Conservation (phyloP, 37 sponge, comb jelly and placozoan species). For the Petrosia ficiformis region DNA sequence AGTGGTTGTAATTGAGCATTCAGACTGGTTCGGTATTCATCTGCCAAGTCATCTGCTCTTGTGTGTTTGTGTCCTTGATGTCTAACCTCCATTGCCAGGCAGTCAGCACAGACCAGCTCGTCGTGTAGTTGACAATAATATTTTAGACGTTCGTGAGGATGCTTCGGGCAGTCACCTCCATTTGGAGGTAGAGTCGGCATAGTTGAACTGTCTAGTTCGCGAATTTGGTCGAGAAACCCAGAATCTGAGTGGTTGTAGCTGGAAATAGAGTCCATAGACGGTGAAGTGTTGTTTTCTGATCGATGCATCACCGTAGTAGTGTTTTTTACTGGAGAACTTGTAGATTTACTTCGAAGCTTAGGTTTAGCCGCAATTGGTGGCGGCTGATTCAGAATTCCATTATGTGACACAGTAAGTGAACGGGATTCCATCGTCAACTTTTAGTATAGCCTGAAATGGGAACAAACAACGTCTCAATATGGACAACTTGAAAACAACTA, state of each 20-base stretch:
- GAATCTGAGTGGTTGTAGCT: neutral
- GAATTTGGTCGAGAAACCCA: neutral
- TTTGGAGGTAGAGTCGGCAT: neutral
- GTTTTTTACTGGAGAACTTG: too few species aligned
- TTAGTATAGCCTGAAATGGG: too few species aligned
- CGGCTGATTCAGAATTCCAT: too few species aligned
- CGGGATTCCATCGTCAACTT: too few species aligned
- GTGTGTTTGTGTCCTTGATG: conserved; percentile 1
- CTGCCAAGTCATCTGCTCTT: conserved; percentile 1
- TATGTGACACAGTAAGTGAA: too few species aligned
- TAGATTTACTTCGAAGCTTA: too few species aligned
- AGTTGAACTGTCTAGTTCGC: neutral
- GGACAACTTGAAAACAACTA: too few species aligned
- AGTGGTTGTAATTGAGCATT: neutral
- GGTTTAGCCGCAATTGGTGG: too few species aligned
- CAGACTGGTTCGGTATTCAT: neutral
- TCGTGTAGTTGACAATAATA: conserved; percentile 15
- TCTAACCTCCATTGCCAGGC: conserved; percentile 4
- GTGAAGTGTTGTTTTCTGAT: too few species aligned
- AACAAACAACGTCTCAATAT: too few species aligned
- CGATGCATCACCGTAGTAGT: too few species aligned
- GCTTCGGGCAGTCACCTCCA: conserved; percentile 2
- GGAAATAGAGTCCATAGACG: too few species aligned
- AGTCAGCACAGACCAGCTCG: conserved; percentile 11
- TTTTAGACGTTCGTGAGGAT: conserved; percentile 1